phyloP scores from a whole-genome alignment of 2,797 vertebrate species.

The Sebastes taczanowskii region DNA sequence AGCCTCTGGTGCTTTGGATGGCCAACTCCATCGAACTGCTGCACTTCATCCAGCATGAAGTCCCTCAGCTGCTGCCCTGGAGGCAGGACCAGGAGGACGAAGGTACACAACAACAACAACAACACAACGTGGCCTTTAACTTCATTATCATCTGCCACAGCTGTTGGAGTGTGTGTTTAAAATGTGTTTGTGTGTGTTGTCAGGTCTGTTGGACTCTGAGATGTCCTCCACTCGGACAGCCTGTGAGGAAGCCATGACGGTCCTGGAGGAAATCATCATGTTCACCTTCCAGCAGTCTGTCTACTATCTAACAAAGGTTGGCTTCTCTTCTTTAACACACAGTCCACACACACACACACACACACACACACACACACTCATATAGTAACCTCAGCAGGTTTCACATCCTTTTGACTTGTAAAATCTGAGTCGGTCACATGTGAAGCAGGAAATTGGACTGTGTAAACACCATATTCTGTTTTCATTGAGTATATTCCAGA shows the following conservation, averaged over 20 bases:
- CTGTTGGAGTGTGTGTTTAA: background rate
- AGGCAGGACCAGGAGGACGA: constrained; percentile 58
- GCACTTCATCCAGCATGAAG: constrained; percentile 84
- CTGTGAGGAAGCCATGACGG: constrained; percentile 87
- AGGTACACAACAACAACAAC: constrained; percentile 43
- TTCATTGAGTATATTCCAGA: constrained; percentile 61
- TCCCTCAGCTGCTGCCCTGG: constrained; percentile 82
- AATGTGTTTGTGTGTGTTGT: background rate
- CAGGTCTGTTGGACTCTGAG: constrained; percentile 74
- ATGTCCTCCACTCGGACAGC: constrained; percentile 75
- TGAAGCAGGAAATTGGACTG: constrained; percentile 62
- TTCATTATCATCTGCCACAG: background rate
- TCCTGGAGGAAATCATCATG: constrained; percentile 88
- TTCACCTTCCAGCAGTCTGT: constrained; percentile 88
- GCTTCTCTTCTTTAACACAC: background rate
- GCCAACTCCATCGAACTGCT: constrained; percentile 86
- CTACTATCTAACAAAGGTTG: constrained; percentile 87
- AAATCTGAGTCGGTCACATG: constrained; percentile 30
- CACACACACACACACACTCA: background rate
- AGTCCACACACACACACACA: background rate
- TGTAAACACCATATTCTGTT: constrained; percentile 64
- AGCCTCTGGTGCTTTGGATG: constrained; percentile 84
- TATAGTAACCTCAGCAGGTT: background rate
- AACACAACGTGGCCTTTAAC: background rate
- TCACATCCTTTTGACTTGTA: constrained; percentile 11